Conservation (phyloP, 1,140 invertebrate genomes). For the Rhysida immarginata region DNA sequence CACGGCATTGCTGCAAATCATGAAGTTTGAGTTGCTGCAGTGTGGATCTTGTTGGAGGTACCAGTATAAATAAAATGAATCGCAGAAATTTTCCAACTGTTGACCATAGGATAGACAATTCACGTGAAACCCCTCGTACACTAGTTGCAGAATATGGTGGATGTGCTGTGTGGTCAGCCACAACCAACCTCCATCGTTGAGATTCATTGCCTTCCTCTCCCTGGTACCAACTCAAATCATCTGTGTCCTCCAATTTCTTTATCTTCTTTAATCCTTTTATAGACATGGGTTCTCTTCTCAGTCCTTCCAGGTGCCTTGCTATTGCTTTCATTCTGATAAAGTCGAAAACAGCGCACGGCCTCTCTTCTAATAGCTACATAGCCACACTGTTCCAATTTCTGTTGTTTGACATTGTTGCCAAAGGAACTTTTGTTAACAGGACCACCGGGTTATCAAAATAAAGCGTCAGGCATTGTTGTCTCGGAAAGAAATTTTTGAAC, state of each 20-base stretch:
- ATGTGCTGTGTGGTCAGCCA: not conserved
- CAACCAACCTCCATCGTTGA: not conserved
- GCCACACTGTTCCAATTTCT: too few species aligned
- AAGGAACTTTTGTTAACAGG: too few species aligned
- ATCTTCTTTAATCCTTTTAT: not conserved
- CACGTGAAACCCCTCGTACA: not conserved
- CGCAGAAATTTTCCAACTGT: not conserved
- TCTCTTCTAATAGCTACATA: too few species aligned
- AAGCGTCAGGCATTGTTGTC: too few species aligned
- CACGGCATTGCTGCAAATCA: not conserved
- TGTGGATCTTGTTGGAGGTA: not conserved
- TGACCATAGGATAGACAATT: not conserved
- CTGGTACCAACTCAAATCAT: not conserved
- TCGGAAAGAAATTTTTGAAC: too few species aligned
- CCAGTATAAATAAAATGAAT: not conserved
- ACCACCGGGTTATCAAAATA: too few species aligned
- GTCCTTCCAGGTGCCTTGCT: not conserved
- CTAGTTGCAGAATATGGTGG: not conserved
- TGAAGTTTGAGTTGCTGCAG: not conserved
- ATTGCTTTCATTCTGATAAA: not conserved
- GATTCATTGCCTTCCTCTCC: not conserved
- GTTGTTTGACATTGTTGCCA: too few species aligned
- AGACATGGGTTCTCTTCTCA: not conserved
- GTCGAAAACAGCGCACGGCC: not conserved
- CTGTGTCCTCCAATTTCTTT: not conserved